Evolutionary conservation across 2,797 vertebrate genomes (phyloP).

Genomic region (Cichlasoma orientale): DNA sequence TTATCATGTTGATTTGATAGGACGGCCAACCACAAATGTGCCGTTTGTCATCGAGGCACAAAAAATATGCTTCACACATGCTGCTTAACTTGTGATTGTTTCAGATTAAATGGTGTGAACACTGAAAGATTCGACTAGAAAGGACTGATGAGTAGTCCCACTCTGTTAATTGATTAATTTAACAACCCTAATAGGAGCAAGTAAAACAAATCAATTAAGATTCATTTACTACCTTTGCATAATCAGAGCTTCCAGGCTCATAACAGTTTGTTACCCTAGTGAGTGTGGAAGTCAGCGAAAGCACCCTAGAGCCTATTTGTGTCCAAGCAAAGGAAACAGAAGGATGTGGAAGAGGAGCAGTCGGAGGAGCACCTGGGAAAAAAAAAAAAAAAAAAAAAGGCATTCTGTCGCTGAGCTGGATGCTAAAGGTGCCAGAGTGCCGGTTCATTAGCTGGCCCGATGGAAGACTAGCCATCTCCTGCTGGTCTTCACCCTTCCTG

Average conservation of each 20-base stretch:
- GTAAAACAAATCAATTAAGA: neutral
- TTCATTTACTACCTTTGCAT: neutral
- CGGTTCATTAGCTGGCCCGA: slow-evolving; percentile 78
- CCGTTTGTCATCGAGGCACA: neutral
- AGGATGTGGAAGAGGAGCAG: slow-evolving; percentile 34
- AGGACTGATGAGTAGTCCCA: neutral
- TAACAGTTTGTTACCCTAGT: slow-evolving; percentile 1
- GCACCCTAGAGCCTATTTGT: slow-evolving; percentile 24
- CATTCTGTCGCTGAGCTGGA: slow-evolving; percentile 56
- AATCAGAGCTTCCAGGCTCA: neutral
- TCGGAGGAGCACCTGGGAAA: slow-evolving; percentile 46
- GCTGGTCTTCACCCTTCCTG: slow-evolving; percentile 74
- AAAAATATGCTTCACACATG: neutral
- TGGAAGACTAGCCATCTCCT: slow-evolving; percentile 75
- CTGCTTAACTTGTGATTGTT: neutral
- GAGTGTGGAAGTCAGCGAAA: slow-evolving; percentile 25
- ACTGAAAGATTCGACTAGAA: too few species aligned
- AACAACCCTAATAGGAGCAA: neutral
- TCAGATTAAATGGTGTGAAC: neutral
- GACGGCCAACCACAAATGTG: neutral
- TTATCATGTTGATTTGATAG: neutral
- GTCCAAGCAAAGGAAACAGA: slow-evolving; percentile 13
- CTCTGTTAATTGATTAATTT: neutral
- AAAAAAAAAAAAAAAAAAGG: slow-evolving; percentile 51
- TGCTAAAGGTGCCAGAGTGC: slow-evolving; percentile 74